phyloP scores from a whole-genome alignment of 2,113 vertebrate species.

The Oncorhynchus clarkii region DNA sequence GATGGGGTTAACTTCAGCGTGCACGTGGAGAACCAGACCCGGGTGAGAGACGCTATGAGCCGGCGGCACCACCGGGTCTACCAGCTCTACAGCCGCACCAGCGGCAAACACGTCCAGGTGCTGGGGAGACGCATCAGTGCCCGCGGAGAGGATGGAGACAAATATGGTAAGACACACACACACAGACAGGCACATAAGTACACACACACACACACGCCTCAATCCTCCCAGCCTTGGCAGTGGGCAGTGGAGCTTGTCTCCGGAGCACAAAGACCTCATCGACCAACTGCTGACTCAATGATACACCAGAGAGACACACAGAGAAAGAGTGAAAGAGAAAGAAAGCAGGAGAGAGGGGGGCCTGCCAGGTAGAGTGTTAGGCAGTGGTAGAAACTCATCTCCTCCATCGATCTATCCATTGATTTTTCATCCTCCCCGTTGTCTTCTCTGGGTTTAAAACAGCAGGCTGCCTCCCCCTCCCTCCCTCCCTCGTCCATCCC shows the following conservation, averaged over 20 bases:
- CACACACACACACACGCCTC: slow-evolving; percentile 33
- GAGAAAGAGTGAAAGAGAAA: slow-evolving; percentile 41
- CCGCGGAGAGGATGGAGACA: slow-evolving; percentile 79
- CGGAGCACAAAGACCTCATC: slow-evolving; percentile 74
- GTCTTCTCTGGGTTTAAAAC: slow-evolving; percentile 73
- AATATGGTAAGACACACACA: slow-evolving; percentile 76
- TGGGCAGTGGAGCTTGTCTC: slow-evolving; percentile 70
- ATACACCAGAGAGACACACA: slow-evolving; percentile 63
- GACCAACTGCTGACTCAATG: slow-evolving; percentile 76
- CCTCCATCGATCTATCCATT: slow-evolving; percentile 69
- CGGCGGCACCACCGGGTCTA: slow-evolving; percentile 77
- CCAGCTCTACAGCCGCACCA: slow-evolving; percentile 81
- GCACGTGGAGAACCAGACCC: slow-evolving; percentile 81
- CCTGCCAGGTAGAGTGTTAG: slow-evolving; percentile 60
- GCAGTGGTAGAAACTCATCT: slow-evolving; percentile 70
- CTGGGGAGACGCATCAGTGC: slow-evolving; percentile 76
- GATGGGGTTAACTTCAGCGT: slow-evolving; percentile 80
- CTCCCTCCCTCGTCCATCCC: slow-evolving; percentile 36
- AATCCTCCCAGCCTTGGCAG: slow-evolving; percentile 54
- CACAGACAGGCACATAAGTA: slow-evolving; percentile 27
- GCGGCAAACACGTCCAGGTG: slow-evolving; percentile 79
- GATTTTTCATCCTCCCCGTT: slow-evolving; percentile 70
- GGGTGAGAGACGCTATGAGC: slow-evolving; percentile 78
- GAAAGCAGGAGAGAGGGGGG: slow-evolving; percentile 50
- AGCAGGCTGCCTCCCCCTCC: slow-evolving; percentile 53